Base-by-base conservation (phyloP, 2,888 invertebrate genomes). In the Trichogramma dendrolimi region DNA sequence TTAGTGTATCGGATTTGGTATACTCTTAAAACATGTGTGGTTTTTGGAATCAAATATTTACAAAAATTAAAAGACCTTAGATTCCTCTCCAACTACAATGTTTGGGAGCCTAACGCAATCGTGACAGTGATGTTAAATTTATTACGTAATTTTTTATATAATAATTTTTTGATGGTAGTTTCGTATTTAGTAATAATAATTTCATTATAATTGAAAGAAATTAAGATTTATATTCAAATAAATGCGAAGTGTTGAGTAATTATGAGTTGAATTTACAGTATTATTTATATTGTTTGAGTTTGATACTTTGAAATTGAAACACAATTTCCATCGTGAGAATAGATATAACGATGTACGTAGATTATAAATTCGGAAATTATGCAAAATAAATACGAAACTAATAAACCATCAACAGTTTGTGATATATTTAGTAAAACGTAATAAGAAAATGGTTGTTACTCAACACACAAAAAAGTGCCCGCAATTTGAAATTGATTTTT, bases 51-150 rank as follows among this genome's bases (percentile, higher is more conserved):
- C 46, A 10, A n/a, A 46, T 46, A 46, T 46, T 46, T 46, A 46
- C 8, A 10, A 10, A 46, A 46, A 65, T 68, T 70, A 75, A 73
- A 68, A 69, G 72, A 76, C 72, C 73, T 72, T 75, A 79, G 76
- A 78, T 78, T 79, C 77, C 78, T 79, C 77, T 76, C 76, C 76
- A 77, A 77, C 76, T 77, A 77, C 77, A 27, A 27, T 27, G 27
- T 27, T 27, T 27, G 27, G 3, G 27, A 27, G 27, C 27, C 27
- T 27, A 27, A 27, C 27, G 8, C 53, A 48, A 55, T 70, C 73
- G n/a, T n/a, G 72, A 74, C 74, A 75, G 76, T 78, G 77, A 77
- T 78, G 76, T 77, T 77, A 78, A 75, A 77, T 76, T 75, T 77
- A 77, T 77, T 72, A 73, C 73, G 72, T 78, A 78, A 75, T 67